phyloP scores from a whole-genome alignment of 2,888 invertebrate species.

The Tachystola acroxantha region DNA sequence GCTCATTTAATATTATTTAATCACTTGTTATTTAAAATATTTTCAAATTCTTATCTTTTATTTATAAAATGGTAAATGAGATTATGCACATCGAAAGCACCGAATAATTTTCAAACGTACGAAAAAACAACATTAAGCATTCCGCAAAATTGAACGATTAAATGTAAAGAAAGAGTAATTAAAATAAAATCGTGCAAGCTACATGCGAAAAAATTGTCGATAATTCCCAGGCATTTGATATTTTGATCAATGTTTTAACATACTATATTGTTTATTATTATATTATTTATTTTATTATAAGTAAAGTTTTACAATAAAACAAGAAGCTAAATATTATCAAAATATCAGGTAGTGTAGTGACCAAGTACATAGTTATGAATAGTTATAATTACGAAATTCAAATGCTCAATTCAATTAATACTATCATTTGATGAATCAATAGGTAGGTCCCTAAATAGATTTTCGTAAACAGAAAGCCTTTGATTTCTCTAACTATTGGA shows the following conservation, averaged over 20 bases:
- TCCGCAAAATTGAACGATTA: slow-evolving; percentile 38
- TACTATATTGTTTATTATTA: slow-evolving; percentile 16
- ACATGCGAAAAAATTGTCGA: slow-evolving; percentile 36
- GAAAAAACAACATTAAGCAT: slow-evolving; percentile 38
- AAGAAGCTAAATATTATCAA: slow-evolving; percentile 25
- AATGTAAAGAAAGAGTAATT: slow-evolving; percentile 30
- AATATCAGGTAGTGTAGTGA: slow-evolving; percentile 37
- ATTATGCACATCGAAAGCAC: slow-evolving; percentile 67
- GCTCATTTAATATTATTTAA: too few relatives aligned
- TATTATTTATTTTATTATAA: too few relatives aligned
- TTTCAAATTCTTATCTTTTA: not conserved
- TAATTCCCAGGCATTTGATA: slow-evolving; percentile 17
- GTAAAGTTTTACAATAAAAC: too few relatives aligned
- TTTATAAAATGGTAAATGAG: slow-evolving; percentile 28
- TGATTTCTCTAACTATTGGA: not conserved
- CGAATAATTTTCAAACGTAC: slow-evolving; percentile 37
- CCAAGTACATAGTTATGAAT: slow-evolving; percentile 20
- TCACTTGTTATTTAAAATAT: not conserved
- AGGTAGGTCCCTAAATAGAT: not conserved
- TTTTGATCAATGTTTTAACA: not conserved
- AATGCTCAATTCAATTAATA: not conserved
- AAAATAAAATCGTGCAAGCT: slow-evolving; percentile 58
- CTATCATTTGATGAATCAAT: not conserved
- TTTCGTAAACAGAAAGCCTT: not conserved
- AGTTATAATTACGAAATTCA: slow-evolving; percentile 1